These are phyloP conservation scores for Lepilemur ruficaudatus DNA, from an alignment of 2,797 vertebrate genomes.

Conservation along the genomic window DNA sequence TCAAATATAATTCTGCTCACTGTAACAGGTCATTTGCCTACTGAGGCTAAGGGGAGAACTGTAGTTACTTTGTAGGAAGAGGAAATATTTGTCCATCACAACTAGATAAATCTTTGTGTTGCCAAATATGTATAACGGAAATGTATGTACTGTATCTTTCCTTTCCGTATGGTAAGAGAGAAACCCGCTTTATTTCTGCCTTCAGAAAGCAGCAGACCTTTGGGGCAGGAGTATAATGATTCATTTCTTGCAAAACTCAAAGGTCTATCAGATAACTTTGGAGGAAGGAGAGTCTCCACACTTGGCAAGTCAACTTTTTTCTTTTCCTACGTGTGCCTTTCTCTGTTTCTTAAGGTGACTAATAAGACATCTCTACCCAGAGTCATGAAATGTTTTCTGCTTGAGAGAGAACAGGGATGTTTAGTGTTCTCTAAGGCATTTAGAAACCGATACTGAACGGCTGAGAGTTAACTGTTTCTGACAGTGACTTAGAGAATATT, in stretches of 20 bases:
- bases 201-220: background rate
- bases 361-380: conserved; percentile 49
- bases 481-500: conserved; percentile 56
- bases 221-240: background rate
- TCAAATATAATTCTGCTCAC: background rate
- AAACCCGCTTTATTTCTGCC: background rate
- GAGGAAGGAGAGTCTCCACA: background rate
- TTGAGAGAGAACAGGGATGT: conserved; percentile 29
- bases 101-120: background rate
- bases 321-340: conserved; percentile 19
- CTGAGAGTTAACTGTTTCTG: conserved; percentile 34
- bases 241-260: background rate
- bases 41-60: background rate
- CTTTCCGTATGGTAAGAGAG: background rate
- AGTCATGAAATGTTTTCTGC: conserved; percentile 56
- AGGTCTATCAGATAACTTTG: conserved; percentile 32
- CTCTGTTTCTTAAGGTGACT: conserved; percentile 54
- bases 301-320: background rate
- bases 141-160: background rate
- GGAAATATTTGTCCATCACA: background rate
- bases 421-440: background rate
- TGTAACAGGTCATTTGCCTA: background rate
- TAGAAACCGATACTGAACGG: conserved; percentile 20
- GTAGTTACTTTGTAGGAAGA: background rate
- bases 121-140: background rate